Conservation (phyloP, 2,888 invertebrate species). For the Phaonia tiefii region DNA sequence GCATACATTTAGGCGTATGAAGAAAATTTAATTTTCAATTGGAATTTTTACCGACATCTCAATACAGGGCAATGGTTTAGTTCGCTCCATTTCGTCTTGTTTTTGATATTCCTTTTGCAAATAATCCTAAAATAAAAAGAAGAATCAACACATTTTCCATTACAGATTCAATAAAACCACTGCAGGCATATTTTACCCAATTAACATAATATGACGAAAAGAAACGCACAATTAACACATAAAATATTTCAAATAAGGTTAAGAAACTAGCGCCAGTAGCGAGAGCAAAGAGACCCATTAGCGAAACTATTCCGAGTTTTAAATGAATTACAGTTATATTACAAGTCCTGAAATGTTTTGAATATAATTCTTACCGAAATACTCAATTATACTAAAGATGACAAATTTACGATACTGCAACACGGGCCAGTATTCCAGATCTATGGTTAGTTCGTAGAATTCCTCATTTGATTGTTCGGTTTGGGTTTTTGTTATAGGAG, state of each 20-base stretch:
- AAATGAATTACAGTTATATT: neutral
- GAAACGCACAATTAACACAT: conserved; percentile 40
- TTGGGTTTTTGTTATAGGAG: neutral
- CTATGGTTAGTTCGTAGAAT: conserved; percentile 31
- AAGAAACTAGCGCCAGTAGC: conserved; percentile 55
- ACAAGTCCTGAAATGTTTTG: neutral
- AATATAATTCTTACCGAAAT: conserved; percentile 38
- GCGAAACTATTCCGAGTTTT: conserved; percentile 39
- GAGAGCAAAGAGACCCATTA: conserved; percentile 47
- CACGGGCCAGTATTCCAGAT: conserved; percentile 53
- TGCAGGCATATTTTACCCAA: conserved; percentile 30
- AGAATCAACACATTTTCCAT: neutral
- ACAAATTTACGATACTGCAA: conserved; percentile 21
- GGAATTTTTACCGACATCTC: conserved; percentile 27
- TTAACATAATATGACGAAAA: conserved; percentile 38
- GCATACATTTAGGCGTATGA: neutral
- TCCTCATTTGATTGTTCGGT: neutral
- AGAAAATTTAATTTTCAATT: neutral
- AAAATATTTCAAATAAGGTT: conserved; percentile 42
- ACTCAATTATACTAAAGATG: conserved; percentile 38
- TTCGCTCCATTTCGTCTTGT: conserved; percentile 21
- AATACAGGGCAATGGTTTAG: conserved; percentile 26
- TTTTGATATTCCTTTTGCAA: conserved; percentile 1
- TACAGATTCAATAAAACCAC: no score
- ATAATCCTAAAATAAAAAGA: conserved; percentile 42